Conservation (phyloP, 2,797 vertebrate species). For the Antrozous pallidus region DNA sequence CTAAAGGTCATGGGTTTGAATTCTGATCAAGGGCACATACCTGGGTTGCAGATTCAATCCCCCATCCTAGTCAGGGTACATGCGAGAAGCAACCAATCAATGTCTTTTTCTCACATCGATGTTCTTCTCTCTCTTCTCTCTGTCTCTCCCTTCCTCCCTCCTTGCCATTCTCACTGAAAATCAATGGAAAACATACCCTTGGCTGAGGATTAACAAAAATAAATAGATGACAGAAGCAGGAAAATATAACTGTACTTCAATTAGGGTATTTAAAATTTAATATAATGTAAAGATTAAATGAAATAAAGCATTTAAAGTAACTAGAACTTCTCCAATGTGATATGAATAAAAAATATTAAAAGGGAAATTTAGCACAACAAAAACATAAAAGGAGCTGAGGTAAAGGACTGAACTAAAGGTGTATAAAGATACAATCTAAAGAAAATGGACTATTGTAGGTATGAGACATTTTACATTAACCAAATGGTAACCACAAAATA, state of each 20-base stretch:
- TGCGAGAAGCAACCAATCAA: no score
- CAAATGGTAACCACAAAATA: neutral
- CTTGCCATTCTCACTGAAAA: no score
- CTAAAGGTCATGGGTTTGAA: no score
- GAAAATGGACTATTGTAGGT: neutral
- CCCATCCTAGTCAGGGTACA: no score
- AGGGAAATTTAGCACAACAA: neutral
- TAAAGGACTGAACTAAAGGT: neutral
- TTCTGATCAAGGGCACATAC: no score
- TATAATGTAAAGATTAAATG: neutral
- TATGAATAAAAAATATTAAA: neutral
- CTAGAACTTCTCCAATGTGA: neutral
- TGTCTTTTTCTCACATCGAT: no score
- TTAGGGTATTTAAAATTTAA: neutral
- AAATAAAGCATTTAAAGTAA: neutral
- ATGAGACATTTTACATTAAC: neutral
- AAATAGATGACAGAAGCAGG: neutral
- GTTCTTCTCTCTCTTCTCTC: no score
- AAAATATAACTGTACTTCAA: neutral
- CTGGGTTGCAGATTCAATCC: no score
- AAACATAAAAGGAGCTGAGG: neutral
- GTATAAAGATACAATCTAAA: neutral
- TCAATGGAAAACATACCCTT: no score
- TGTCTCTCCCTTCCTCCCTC: no score
- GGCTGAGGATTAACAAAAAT: no score